A percentile compares a stretch with the other conserved stretches of the same genome.
phyloP scores from a whole-genome alignment of 1,140 invertebrate species.

The Acyrthosiphon pisum region DNA sequence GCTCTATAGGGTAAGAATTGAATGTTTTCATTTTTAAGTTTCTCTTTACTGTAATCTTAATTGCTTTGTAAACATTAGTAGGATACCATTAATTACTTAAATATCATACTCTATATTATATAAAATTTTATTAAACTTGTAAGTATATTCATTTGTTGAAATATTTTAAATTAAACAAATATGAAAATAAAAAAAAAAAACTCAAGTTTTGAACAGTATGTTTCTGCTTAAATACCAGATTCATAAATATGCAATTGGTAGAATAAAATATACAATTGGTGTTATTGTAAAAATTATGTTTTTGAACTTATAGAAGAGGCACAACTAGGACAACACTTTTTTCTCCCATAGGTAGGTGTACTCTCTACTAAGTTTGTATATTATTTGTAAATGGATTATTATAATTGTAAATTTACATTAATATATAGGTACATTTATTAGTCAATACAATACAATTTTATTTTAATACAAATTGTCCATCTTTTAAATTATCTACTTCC shows the following conservation, averaged over 20 bases:
- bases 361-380: not conserved
- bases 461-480: too few species aligned
- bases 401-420: too few species aligned
- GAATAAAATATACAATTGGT: not conserved
- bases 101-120: too few species aligned
- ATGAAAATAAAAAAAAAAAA: too few species aligned
- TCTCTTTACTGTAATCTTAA: not conserved
- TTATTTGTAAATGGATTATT: not conserved
- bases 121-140: too few species aligned
- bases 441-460: too few species aligned
- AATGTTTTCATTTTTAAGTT: not conserved
- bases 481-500: too few species aligned
- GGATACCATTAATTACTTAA: too few species aligned
- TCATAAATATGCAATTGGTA: not conserved
- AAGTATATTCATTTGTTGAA: too few species aligned
- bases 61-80: not conserved
- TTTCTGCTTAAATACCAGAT: not conserved
- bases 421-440: too few species aligned
- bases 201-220: not conserved
- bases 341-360: not conserved
- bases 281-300: not conserved
- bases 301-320: not conserved
- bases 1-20: constrained; percentile 69
- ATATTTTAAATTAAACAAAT: too few species aligned
- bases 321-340: not conserved